Evolutionary conservation across 2,797 vertebrate species (phyloP).

Genomic region (Oreochromis mossambicus): DNA sequence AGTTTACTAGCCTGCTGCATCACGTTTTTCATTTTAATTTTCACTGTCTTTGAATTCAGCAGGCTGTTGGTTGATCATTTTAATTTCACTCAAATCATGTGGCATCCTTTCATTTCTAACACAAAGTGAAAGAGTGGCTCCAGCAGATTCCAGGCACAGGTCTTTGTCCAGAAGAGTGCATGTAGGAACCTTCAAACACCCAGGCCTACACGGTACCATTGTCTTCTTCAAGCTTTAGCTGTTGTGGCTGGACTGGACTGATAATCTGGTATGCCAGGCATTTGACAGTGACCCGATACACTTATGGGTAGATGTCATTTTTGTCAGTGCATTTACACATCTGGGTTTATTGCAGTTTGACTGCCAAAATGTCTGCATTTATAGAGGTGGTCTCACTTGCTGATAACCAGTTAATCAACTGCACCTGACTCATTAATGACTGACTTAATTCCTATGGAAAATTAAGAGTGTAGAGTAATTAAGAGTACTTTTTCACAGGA

Average conservation of each 20-base stretch:
- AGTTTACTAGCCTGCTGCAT: not conserved
- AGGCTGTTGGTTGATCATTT: not conserved
- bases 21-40: not conserved
- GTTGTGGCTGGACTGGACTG: not conserved
- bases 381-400: not conserved
- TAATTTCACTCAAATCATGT: not conserved
- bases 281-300: not conserved
- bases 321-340: not conserved
- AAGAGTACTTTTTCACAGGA: not conserved
- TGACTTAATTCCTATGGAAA: not conserved
- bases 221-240: not conserved
- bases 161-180: not conserved
- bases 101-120: not conserved
- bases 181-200: fast-evolving
- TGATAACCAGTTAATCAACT: not conserved
- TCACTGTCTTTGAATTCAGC: not conserved
- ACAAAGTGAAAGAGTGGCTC: not conserved
- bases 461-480: not conserved
- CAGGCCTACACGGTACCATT: not conserved
- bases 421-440: not conserved
- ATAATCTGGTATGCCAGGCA: not conserved
- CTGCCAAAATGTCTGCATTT: not conserved
- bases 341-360: not conserved
- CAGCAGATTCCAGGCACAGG: not conserved
- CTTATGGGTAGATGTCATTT: not conserved